Percentiles rank a stretch among this genome's conserved stretches.
phyloP scores from a whole-genome alignment of 2,797 vertebrate genomes.

The Adelosebastes latens region DNA sequence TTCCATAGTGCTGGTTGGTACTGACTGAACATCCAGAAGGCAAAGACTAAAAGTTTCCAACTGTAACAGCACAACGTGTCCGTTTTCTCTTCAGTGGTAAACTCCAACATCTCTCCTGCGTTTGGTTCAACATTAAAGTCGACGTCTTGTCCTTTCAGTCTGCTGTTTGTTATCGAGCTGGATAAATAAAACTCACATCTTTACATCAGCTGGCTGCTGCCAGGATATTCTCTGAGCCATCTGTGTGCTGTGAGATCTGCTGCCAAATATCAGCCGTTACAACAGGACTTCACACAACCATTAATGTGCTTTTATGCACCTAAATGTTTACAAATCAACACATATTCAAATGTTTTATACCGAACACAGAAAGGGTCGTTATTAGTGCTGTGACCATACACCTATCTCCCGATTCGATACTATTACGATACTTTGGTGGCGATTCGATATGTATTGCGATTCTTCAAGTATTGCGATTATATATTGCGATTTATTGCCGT shows the following conservation, averaged over 20 bases:
- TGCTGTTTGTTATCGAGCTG: background rate
- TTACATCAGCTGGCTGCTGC: constrained; percentile 38
- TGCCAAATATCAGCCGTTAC: constrained; percentile 32
- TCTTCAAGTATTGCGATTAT: too few relatives aligned
- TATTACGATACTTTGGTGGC: too few relatives aligned
- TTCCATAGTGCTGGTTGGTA: too few relatives aligned
- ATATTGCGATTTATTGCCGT: too few relatives aligned
- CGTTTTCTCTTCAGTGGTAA: background rate
- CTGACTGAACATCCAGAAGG: background rate
- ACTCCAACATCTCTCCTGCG: background rate
- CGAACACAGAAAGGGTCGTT: background rate
- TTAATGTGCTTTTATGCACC: constrained; percentile 5
- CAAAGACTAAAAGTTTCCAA: background rate
- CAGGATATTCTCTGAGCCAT: constrained; percentile 32
- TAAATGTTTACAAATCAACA: constrained; percentile 11
- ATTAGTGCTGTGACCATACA: background rate
- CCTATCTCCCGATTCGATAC: too few relatives aligned
- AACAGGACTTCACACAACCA: background rate
- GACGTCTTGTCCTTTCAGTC: background rate
- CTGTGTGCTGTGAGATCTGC: constrained; percentile 34
- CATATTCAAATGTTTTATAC: background rate
- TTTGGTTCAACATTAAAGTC: background rate
- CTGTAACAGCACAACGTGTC: background rate
- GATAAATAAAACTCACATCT: constrained; percentile 39
- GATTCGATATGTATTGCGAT: too few relatives aligned